Evolutionary conservation across 2,888 invertebrate species (phyloP), one percentile per base, ranked within the genome.

Genomic region (Andrena hattorfiana): DNA sequence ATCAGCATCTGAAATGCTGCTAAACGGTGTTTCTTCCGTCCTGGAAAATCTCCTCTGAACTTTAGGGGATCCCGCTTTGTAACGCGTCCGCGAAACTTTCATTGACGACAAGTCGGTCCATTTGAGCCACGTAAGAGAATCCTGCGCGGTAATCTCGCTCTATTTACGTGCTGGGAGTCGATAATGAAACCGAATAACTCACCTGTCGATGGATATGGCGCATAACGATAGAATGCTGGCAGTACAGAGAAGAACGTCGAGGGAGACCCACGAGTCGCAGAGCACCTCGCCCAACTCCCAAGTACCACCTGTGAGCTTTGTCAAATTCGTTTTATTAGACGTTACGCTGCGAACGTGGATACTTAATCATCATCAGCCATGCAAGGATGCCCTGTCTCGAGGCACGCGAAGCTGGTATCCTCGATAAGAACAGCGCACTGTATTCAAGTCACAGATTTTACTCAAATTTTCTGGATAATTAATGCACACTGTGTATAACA

Each of bases 231-330:
- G 95, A 91, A 99, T 99, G 77, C 98, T 98, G 0, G 98, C 98
- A 0, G 99, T 99, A 94, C 98, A 99, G 70, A 99, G 96, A 84
- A 99, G 96, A 72, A 99, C 98, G 94, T 99, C 99, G 94, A 96
- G 95, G 90, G 98, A 98, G 85, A 99, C 97, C 99, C 99, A 99
- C 85, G 97, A 96, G 92, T 97, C 97, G 93, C 97, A 97, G 64
- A 98, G 96, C 85, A 98, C 96, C 95, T 97, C 96, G 56, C 99
- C 99, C 59, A 99, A 96, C 91, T 97, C 96, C 99, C 99, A 99
- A 90, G 95, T 95, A 89, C 97, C 97, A 96, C 94, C 49, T 94
- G 94, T 89, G 86, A 92, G 88, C 92, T 92, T 89, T 63, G 74
- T 77, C 70, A 81, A 72, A 71, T 79, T 56, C 13, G 48, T 71